Percentiles rank a stretch among this genome's conserved stretches.
These are phyloP conservation scores for Polypterus senegalus DNA, from an alignment of 2,113 vertebrate genomes.

Conservation along the genomic window DNA sequence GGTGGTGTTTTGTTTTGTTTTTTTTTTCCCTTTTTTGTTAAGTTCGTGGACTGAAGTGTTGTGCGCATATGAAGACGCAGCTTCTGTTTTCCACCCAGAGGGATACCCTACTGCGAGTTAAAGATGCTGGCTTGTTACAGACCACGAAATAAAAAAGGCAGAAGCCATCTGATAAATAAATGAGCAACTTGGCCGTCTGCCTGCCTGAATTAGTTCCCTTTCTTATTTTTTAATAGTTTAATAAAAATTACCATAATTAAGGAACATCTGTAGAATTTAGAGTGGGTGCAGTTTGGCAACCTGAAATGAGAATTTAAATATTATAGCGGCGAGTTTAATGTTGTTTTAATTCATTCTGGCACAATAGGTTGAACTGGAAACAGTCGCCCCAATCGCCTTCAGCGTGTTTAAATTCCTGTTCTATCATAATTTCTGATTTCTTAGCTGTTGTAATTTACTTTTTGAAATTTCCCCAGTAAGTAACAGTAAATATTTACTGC, in stretches of 20 bases:
- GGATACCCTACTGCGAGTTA: neutral
- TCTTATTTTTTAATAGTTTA: constrained; percentile 67
- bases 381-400: constrained; percentile 7
- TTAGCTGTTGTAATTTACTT: too few species aligned
- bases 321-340: constrained; percentile 65
- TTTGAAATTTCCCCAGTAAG: too few species aligned
- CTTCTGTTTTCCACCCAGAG: neutral
- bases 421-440: too few species aligned
- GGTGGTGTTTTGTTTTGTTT: too few species aligned
- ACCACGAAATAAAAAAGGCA: neutral
- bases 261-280: constrained; percentile 70
- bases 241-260: constrained; percentile 79
- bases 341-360: constrained; percentile 69
- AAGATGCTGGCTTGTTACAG: constrained; percentile 1
- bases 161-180: constrained; percentile 18
- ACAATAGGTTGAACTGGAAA: constrained; percentile 40
- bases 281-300: constrained; percentile 65
- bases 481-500: too few species aligned
- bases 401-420: neutral
- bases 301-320: constrained; percentile 57
- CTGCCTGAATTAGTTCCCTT: constrained; percentile 50
- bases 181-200: constrained; percentile 37
- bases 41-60: too few species aligned
- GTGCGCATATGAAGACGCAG: too few species aligned
- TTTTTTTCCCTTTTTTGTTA: too few species aligned